Percentiles rank a stretch among this genome's conserved stretches.
phyloP scores from a whole-genome alignment of 2,113 vertebrate genomes.

The Callionymus lyra region DNA sequence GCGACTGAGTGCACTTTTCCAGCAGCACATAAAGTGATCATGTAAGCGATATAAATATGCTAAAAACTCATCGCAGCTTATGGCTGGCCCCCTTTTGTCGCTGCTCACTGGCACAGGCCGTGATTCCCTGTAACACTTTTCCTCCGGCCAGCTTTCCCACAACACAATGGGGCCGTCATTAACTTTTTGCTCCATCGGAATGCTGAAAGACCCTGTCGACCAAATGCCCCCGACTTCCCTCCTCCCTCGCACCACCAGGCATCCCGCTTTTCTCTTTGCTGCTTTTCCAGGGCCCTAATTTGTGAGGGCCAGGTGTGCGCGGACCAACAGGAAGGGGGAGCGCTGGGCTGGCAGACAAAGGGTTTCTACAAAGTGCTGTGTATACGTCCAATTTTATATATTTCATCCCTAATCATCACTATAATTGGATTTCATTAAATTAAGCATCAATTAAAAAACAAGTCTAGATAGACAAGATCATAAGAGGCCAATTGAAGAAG shows the following conservation, averaged over 20 bases:
- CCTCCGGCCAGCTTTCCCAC: slow-evolving; percentile 43
- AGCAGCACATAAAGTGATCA: slow-evolving; percentile 17
- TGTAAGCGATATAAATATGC: slow-evolving; percentile 53
- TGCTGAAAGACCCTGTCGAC: slow-evolving; percentile 52
- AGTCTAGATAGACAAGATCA: no score
- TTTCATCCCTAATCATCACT: no score
- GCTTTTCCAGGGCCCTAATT: slow-evolving; percentile 62
- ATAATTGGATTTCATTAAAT: no score
- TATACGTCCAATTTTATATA: no score
- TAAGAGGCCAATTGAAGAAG: no score
- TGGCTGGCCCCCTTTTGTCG: slow-evolving; percentile 49
- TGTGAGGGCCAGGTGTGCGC: slow-evolving; percentile 67
- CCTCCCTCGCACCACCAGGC: slow-evolving; percentile 22
- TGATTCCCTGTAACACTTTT: slow-evolving; percentile 55
- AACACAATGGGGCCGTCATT: slow-evolving; percentile 63
- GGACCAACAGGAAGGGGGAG: slow-evolving; percentile 20
- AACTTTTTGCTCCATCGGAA: slow-evolving; percentile 73
- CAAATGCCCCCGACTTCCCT: slow-evolving; percentile 16
- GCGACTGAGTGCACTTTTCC: slow-evolving; percentile 17
- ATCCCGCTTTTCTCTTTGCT: slow-evolving; percentile 42
- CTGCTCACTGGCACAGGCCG: slow-evolving; percentile 52
- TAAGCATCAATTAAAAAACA: no score
- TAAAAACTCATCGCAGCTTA: slow-evolving; percentile 27
- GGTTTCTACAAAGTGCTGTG: slow-evolving; percentile 13
- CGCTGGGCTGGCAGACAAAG: slow-evolving; percentile 27